Evolutionary conservation across 2,888 invertebrate species (phyloP).

Genomic region (Eupsilia transversa): DNA sequence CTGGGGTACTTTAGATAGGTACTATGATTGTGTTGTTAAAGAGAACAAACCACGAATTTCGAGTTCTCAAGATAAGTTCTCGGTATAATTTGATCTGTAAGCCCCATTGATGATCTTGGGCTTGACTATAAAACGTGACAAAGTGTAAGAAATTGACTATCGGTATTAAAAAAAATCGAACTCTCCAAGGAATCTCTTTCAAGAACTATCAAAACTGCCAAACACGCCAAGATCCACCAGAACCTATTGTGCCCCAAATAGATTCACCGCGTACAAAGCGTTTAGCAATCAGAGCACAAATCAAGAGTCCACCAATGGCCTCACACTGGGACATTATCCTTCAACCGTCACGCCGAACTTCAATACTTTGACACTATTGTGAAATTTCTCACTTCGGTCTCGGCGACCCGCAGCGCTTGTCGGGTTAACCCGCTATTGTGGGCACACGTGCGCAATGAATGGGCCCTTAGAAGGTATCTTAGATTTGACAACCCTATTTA

Average conservation of each 20-base stretch:
- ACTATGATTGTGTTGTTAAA: conserved; percentile 1
- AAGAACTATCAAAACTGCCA: conserved; percentile 65
- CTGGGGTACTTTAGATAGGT: conserved; percentile 36
- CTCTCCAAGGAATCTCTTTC: conserved; percentile 47
- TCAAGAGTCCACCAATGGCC: conserved; percentile 77
- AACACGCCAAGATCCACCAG: conserved; percentile 70
- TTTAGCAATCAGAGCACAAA: conserved; percentile 78
- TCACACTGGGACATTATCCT: conserved; percentile 86
- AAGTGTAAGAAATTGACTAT: conserved; percentile 36
- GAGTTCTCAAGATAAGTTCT: conserved; percentile 11
- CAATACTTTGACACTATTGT: conserved; percentile 88
- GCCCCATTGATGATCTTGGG: conserved; percentile 1
- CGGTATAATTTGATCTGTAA: neutral
- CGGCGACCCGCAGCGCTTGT: conserved; percentile 85
- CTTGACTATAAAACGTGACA: conserved; percentile 16
- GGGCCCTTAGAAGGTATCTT: conserved; percentile 80
- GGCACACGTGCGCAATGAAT: conserved; percentile 87
- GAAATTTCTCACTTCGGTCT: conserved; percentile 84
- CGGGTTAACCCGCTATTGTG: conserved; percentile 83
- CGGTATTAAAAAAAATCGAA: conserved; percentile 33
- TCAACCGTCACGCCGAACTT: conserved; percentile 84
- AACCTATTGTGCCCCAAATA: conserved; percentile 74
- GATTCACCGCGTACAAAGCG: conserved; percentile 77
- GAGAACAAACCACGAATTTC: conserved; percentile 6
- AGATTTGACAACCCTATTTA: conserved; percentile 85